Evolutionary conservation across 2,888 invertebrate genomes (phyloP), one percentile per base, ranked within the genome.

Genomic region (Lasioglossum lativentre): DNA sequence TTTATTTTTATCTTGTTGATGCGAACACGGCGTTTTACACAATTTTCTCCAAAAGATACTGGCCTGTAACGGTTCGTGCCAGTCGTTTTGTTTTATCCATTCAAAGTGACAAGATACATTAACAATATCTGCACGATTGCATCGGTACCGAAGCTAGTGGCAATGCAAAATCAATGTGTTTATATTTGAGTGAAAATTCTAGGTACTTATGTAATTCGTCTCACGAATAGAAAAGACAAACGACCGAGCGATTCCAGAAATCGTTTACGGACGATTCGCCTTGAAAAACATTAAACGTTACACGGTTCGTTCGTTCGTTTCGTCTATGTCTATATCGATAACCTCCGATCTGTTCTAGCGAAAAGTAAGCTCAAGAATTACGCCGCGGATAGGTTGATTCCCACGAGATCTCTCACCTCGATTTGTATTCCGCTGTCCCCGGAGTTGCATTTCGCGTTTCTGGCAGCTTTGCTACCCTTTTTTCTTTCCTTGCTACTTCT

Each of bases 361-460:
- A 19, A 19, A 45, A 27, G 27, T 27, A 10, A 66, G 45, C 47
- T 71, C 34, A 30, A 1, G 14, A 19, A 10, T 47, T 34, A 30
- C 81, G 34, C 2, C 52, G 52, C 8, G 10, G n/a, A 14, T 19
- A n/a, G 1, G n/a, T 23, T 23, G 52, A 52, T 52, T 52, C 52
- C 23, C 52, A 3, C 16, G 23, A 4, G 23, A n/a, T 75, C 86
- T 94, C 95, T 92, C 95, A 96, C 94, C 95, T 97, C 97, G 90
- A 97, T 96, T 95, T 97, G 97, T 92, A 97, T 97, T 87, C 97
- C 97, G 86, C 97, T 97, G 94, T 97, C 97, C 6, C 97, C 97
- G 93, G 97, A 97, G 94, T 97, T 97, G 95, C 97, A 97, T 94
- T 97, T 97, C 89, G 97, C 96, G 90, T 96, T 97, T 82, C 97